Percentiles rank a stretch among this genome's conserved stretches.
Conservation (phyloP, 2,113 vertebrate species). For the Ctenomys sociabilis region DNA sequence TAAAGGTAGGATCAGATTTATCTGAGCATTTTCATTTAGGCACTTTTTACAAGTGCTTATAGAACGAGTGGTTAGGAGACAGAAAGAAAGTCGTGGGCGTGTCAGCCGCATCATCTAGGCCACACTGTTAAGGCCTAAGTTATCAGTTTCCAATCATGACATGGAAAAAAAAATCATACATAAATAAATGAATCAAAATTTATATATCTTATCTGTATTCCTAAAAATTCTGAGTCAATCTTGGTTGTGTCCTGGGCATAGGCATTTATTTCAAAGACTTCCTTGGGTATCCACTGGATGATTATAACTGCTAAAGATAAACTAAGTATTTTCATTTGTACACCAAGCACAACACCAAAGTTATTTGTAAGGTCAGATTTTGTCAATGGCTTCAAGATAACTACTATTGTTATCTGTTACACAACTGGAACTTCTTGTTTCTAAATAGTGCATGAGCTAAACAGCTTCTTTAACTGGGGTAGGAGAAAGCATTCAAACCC, state of each 20-base stretch:
- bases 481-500: not conserved
- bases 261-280: not conserved
- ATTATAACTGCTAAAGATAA: not conserved
- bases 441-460: not conserved
- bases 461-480: not conserved
- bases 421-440: not conserved
- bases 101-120: not conserved
- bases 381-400: not conserved
- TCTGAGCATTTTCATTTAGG: not conserved
- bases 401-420: not conserved
- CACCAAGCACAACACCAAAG: not conserved
- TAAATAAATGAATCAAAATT: not conserved
- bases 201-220: not conserved
- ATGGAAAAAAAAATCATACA: not conserved
- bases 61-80: not conserved
- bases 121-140: not conserved
- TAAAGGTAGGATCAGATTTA: constrained; percentile 18
- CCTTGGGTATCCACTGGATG: not conserved
- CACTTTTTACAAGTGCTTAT: not conserved
- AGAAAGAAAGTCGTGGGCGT: not conserved
- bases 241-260: not conserved
- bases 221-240: not conserved
- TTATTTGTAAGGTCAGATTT: not conserved
- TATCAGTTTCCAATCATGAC: not conserved
- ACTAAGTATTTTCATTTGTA: not conserved